Base-by-base conservation (phyloP, 1,140 invertebrate genomes). In the Pseudobourletiella spinata region DNA sequence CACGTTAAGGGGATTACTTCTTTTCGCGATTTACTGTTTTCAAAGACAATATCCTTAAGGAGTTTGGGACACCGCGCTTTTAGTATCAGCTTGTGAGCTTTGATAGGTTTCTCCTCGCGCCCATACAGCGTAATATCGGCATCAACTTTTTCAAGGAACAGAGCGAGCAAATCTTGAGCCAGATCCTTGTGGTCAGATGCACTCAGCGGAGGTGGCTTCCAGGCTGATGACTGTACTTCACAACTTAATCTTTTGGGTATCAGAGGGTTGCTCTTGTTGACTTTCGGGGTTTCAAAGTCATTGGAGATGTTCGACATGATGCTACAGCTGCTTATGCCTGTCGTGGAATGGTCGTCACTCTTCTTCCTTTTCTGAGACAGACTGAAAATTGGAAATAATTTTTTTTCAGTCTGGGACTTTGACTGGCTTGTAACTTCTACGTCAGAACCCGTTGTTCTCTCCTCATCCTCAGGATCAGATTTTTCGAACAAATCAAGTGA, bases 81-180 rank as follows among this genome's bases (percentile, higher is more conserved):
- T 3, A 79, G 70, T 3, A 79, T 73, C 24, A 79, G 68, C 70
- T 73, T 76, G 61, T 80, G 78, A 3, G 64, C 73, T 67, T 71
- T 74, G 63, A 79, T 75, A 18, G 74, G 55, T 62, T 68, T 72
- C 25, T 72, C 63, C 59, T 73, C 70, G 58, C 74, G 69, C 0
- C 74, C 71, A 46, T 73, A 71, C 35, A 79, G 63, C 26, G 74
- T 72, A 11, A 78, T 42, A 59, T 80, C 78, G 69, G 76, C 78
- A 52, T 70, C 68, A 25, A 67, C 68, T 61, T 74, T 76, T n/a
- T 74, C 70, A 48, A 76, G 75, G 2, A 79, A 52, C 15, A 71
- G 59, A 59, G 73, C 66, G 24, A 65, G 50, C 74, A 77, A 77
- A 66, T 75, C 73, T 43, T 35, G 30, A 15, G 11, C 24, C 8